Evolutionary conservation across 2,888 invertebrate genomes (phyloP), one percentile per base, ranked within the genome.

Genomic region (Apamea epomidion): DNA sequence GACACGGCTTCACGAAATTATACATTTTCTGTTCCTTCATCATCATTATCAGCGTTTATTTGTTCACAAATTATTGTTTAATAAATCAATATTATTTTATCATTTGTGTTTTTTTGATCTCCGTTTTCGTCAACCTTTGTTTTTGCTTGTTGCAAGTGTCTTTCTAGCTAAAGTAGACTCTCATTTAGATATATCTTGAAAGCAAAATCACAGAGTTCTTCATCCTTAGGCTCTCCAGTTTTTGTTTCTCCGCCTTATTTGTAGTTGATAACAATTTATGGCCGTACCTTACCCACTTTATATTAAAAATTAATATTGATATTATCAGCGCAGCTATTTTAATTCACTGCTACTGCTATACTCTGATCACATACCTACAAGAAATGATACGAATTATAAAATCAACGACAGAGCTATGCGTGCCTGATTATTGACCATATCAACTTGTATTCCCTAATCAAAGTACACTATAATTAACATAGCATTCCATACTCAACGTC

Each of bases 391-490:
- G 16, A 84, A 81, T 76, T 60, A 78, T 67, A 58, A 82, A 83
- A 60, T 62, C 54, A 77, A 80, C 67, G 65, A 72, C 64, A 71
- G 25, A 72, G 21, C 68, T 70, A 80, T 68, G 54, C 58, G 45
- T 64, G 60, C 68, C 74, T 79, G 45, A 77, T 79, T 82, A 85
- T 76, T 74, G 72, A 72, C 76, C 84, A 78, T 80, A 84, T 80
- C 77, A 79, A 82, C 67, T 84, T 84, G 80, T 70, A 74, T 86
- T 82, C 84, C 67, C 80, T 84, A 82, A 89, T 88, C 87, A 89
- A 87, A 83, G 80, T 78, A 85, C 83, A 74, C 83, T 90, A 91
- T 91, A 94, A 95, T 95, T 95, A 93, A 91, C 93, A 92, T 93
- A 90, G 92, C 93, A 89, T 90, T 91, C 92, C 91, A 83, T 87